These are phyloP conservation scores for Amyelois transitella DNA, from an alignment of 1,140 invertebrate species.

Conservation along the genomic window DNA sequence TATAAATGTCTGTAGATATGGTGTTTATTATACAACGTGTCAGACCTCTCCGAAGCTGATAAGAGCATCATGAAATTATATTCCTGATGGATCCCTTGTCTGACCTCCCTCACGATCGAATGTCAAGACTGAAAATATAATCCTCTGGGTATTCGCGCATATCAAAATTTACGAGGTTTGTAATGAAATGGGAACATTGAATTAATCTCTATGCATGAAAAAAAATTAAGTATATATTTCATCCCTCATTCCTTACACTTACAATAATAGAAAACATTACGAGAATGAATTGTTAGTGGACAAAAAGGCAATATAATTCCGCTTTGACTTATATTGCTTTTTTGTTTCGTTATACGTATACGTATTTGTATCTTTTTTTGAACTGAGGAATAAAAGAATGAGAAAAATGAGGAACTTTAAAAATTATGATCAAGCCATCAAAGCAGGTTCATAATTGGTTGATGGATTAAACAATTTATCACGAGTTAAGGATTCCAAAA, in stretches of 20 bases:
- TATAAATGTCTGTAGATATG: not conserved
- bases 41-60: conserved; percentile 3
- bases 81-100: conserved; percentile 10
- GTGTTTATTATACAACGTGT: conserved; percentile 11
- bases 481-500: not conserved
- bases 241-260: too few relatives aligned
- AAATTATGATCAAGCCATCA: not conserved
- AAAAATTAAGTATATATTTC: too few relatives aligned
- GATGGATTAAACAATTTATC: not conserved
- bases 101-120: conserved; percentile 10
- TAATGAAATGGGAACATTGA: too few relatives aligned
- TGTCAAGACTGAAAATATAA: not conserved
- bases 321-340: too few relatives aligned
- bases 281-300: too few relatives aligned
- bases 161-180: not conserved
- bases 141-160: not conserved
- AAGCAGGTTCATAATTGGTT: not conserved
- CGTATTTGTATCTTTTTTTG: not conserved
- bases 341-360: too few relatives aligned
- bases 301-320: too few relatives aligned
- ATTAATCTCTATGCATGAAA: too few relatives aligned
- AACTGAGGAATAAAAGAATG: not conserved
- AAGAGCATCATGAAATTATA: conserved; percentile 11
- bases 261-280: too few relatives aligned
- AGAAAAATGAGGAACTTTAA: not conserved